A percentile compares a stretch with the other conserved stretches of the same genome.
These are phyloP conservation scores for Conistra vaccinii DNA, from an alignment of 2,888 invertebrate genomes.

Conservation along the genomic window DNA sequence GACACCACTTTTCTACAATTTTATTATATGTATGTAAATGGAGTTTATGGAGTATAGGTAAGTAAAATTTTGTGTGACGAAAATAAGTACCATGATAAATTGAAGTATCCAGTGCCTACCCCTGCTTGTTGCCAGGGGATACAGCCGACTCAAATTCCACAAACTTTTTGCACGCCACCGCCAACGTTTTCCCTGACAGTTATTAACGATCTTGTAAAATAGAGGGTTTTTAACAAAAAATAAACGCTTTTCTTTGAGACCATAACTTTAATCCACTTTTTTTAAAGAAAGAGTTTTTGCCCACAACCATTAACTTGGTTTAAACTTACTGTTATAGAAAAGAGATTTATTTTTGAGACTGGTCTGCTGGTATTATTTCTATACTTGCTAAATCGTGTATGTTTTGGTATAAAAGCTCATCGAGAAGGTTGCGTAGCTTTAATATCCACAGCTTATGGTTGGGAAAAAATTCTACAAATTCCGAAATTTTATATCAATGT, in stretches of 20 bases:
- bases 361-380: background rate
- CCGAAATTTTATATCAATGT: background rate
- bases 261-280: background rate
- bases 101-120: background rate
- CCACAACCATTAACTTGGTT: background rate
- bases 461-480: background rate
- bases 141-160: conserved; percentile 12
- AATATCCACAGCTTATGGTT: background rate
- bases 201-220: conserved; percentile 45
- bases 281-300: background rate
- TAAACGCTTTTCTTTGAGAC: conserved; percentile 8
- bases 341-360: background rate
- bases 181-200: conserved; percentile 21
- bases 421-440: background rate
- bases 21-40: no score
- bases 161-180: conserved; percentile 26
- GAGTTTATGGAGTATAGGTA: no score
- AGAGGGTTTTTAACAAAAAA: conserved; percentile 6
- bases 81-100: conserved; percentile 3
- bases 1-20: no score
- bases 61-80: background rate
- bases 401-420: conserved; percentile 8
- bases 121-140: background rate
- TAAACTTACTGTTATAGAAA: conserved; percentile 12
- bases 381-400: background rate